phyloP scores from a whole-genome alignment of 23 tunicate species.

The Trididemnum clinides region DNA sequence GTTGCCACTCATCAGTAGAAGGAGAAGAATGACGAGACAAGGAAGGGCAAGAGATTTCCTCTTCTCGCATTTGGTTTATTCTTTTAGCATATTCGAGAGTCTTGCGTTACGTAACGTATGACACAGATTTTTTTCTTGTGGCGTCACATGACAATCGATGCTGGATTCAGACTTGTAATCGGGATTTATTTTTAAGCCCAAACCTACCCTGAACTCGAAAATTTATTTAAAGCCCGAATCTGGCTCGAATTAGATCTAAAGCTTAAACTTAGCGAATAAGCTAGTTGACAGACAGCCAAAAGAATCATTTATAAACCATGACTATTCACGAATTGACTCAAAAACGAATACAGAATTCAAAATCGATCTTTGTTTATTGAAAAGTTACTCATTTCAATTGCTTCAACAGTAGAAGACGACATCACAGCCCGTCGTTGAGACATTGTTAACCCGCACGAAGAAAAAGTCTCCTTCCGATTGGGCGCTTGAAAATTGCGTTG shows the following conservation, averaged over 20 bases:
- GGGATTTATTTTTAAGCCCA: neutral
- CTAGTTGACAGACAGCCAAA: neutral
- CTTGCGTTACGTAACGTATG: too few relatives aligned
- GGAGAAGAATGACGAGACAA: too few relatives aligned
- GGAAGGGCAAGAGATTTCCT: too few relatives aligned
- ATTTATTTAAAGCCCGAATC: neutral
- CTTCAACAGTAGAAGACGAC: too few relatives aligned
- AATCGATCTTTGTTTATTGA: too few relatives aligned
- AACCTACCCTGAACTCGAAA: neutral
- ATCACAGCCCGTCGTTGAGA: neutral
- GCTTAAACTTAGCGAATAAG: neutral
- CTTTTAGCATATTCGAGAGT: too few relatives aligned
- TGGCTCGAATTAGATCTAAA: neutral
- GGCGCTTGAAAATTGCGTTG: neutral
- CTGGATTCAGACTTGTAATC: neutral
- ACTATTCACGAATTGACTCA: too few relatives aligned
- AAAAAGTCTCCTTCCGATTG: neutral
- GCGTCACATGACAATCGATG: too few relatives aligned
- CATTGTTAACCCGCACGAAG: neutral
- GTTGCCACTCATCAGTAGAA: too few relatives aligned
- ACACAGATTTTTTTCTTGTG: too few relatives aligned
- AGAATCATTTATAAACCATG: neutral
- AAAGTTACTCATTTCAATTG: neutral
- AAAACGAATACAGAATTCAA: too few relatives aligned
- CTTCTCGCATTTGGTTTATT: too few relatives aligned